phyloP scores from a whole-genome alignment of 2,888 invertebrate species.

The Pseudococcus longispinus region DNA sequence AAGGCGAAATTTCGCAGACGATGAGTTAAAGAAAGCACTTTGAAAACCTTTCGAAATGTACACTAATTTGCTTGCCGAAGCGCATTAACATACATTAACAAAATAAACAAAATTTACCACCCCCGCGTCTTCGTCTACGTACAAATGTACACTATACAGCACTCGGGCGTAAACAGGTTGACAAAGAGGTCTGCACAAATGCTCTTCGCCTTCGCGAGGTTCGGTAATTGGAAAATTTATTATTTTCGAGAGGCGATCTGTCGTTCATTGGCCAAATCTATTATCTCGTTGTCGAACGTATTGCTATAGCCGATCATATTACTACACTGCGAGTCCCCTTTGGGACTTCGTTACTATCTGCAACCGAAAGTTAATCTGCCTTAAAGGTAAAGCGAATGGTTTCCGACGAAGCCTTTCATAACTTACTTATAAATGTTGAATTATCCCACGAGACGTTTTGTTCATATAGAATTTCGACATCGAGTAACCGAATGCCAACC shows the following conservation, averaged over 20 bases:
- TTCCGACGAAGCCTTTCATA: slow-evolving; percentile 25
- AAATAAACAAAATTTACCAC: slow-evolving; percentile 25
- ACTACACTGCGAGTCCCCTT: not conserved
- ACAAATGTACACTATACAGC: not conserved
- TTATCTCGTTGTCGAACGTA: slow-evolving; percentile 22
- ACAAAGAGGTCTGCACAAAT: not conserved
- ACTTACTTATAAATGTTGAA: slow-evolving; percentile 35
- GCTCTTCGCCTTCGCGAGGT: not conserved
- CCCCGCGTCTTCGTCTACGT: not conserved
- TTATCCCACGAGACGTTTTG: slow-evolving; percentile 26
- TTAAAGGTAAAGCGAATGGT: slow-evolving; percentile 30
- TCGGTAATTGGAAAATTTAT: slow-evolving; percentile 1
- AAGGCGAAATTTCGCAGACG: slow-evolving; percentile 26
- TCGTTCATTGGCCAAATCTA: slow-evolving; percentile 32
- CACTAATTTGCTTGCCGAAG: slow-evolving; percentile 43
- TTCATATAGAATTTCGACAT: not conserved
- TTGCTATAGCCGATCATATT: not conserved
- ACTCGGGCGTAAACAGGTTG: not conserved
- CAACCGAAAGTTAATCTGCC: slow-evolving; percentile 36
- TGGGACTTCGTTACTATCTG: slow-evolving; percentile 24
- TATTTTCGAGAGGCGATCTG: slow-evolving; percentile 10
- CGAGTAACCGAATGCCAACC: not conserved
- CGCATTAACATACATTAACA: slow-evolving; percentile 45
- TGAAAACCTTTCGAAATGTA: slow-evolving; percentile 37
- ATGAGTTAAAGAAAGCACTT: slow-evolving; percentile 33